Evolutionary conservation across 2,797 vertebrate species (phyloP), one percentile per base, ranked within the genome.

Genomic region (Poeciliopsis paucimaculata): DNA sequence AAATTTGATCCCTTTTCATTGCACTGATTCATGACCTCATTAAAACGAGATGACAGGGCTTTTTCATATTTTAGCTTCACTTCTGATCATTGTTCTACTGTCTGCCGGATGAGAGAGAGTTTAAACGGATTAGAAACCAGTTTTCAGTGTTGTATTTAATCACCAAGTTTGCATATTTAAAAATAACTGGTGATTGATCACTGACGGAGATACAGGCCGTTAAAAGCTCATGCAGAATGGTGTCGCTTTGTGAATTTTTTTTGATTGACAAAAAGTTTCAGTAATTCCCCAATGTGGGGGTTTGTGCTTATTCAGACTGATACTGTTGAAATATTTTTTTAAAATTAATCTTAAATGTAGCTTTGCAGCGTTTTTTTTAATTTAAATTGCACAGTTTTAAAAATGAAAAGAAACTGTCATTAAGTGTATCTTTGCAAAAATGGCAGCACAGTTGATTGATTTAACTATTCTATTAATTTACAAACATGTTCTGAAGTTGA

Each of bases 141-240:
- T 72, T 20, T 66, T 46, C 62, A 70, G 47, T 53, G 36, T 34
- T 57, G 47, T 23, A 1, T 70, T 76, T 78, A 20, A 20, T 55
- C 43, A 13, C 15, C 41, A 13, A 60, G 55, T 77, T 3, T 82
- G 57, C 55, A 73, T 12, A 28, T 45, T 39, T 53, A 46, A 53
- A 31, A 79, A 31, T 72, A 74, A 51, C 45, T 73, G 8, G n/a
- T n/a, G 47, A 62, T 74, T 36, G 57, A 51, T 68, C 49, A 60
- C 26, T 77, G 60, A 71, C 53, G 70, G 47, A 72, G 28, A 62
- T 57, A 13, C 62, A 46, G 39, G 41, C 20, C 39, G n/a, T 41
- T 62, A 62, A 34, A 62, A 34, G 31, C 31, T 62, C 60, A 34
- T 62, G 28, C 57, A 70, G 26, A 71, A 7, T 8, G 28, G 26